Evolutionary conservation across 2,797 vertebrate genomes (phyloP).

Genomic region (Lithobates pipiens): DNA sequence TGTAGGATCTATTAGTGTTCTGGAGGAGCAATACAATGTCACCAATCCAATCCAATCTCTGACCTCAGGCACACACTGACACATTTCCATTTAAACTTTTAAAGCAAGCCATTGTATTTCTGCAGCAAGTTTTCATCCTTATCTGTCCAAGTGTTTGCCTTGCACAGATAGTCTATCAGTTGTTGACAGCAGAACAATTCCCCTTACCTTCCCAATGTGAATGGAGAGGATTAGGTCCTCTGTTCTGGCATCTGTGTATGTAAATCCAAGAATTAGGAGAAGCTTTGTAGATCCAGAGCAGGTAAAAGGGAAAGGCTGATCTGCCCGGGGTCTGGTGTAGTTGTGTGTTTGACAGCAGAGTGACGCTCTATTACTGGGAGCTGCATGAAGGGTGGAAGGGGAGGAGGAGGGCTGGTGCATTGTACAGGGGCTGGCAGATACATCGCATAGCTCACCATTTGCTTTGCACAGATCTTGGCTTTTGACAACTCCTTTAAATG

Average conservation of each 20-base stretch:
- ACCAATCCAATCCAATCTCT: not conserved
- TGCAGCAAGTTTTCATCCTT: not conserved
- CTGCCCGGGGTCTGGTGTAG: not conserved
- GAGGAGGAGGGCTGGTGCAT: conserved; percentile 31
- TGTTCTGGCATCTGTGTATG: conserved; percentile 42
- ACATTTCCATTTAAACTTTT: no score
- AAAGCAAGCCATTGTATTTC: not conserved
- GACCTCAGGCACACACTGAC: not conserved
- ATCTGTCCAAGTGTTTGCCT: not conserved
- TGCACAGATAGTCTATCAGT: not conserved
- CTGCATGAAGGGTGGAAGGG: conserved; percentile 14
- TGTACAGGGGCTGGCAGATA: conserved; percentile 36
- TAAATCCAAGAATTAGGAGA: conserved; percentile 27
- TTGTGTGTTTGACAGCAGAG: conserved; percentile 46
- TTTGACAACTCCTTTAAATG: not conserved
- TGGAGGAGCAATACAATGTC: not conserved
- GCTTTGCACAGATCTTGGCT: conserved; percentile 3
- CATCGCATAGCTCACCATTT: conserved; percentile 45
- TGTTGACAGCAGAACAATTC: not conserved
- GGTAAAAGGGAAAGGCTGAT: not conserved
- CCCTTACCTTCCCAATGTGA: conserved; percentile 40
- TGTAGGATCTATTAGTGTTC: not conserved
- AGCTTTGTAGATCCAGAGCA: conserved; percentile 6
- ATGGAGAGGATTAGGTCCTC: not conserved
- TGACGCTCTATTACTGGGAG: not conserved